Evolutionary conservation across 2,888 invertebrate genomes (phyloP), one percentile per base, ranked within the genome.

Genomic region (Drosophila monieri): DNA sequence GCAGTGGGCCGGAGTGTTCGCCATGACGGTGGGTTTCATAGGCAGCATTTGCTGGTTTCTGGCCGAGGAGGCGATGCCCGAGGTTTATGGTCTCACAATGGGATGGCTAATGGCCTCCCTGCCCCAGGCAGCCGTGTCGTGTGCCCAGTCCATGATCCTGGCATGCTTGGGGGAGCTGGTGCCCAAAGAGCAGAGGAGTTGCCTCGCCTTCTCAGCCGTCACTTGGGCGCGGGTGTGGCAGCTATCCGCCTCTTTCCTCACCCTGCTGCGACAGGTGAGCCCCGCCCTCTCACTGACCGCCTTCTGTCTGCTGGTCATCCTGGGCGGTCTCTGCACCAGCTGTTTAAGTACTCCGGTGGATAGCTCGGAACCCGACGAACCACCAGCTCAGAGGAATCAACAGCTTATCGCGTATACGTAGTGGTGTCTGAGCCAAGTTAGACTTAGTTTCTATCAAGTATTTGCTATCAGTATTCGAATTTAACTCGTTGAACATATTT

Each of bases 151-250:
- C 23, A 89, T 92, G 88, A 73, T 92, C 9, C 68, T 89, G 18
- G 90, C 91, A 46, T 91, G 90, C 68, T 88, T 91, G 74, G 78
- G 78, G 5, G 92, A 92, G 59, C 70, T 91, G 6, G 86, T 92
- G 79, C 89, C 92, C 35, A 23, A 69, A 1, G 77, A 88, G 49
- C 91, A 91, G 54, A 86, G 87, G 14, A 77, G 69, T 27, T 86
- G 90, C 1, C 90, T 90, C 51, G 78, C 85, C 55, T 91, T 91
- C 64, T 91, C 91, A 0, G 90, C 88, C 32, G 78, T 90, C 35
- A 91, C 91, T 5, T 91, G 89, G 89, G 90, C 91, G 1, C 81
- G 91, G 18, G 83, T 91, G 27, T 91, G 91, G 89, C 77, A 91
- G 56, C 79, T 92, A 10, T 88, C 90, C 30, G 91, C 91, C 25